Evolutionary conservation across 1,140 invertebrate species (phyloP).

Genomic region (Drosophila watanabei): DNA sequence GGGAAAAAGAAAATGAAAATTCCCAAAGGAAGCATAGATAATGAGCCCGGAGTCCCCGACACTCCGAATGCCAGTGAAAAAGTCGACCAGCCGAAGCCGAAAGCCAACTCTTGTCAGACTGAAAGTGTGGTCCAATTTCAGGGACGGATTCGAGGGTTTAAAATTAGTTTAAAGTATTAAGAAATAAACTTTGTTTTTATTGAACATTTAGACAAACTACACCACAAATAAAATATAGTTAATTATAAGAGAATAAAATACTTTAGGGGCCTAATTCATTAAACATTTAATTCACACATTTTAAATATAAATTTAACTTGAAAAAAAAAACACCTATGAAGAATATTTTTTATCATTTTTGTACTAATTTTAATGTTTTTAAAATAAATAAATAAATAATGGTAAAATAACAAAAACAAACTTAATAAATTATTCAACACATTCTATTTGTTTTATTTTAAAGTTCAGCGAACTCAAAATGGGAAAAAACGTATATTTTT

Average conservation of each 20-base stretch:
- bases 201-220: not conserved
- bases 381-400: too few relatives aligned
- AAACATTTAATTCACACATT: not conserved
- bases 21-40: constrained; percentile 84
- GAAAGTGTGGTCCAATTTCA: constrained; percentile 44
- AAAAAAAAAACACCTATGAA: too few relatives aligned
- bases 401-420: not conserved
- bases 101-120: constrained; percentile 25
- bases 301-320: not conserved
- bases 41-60: constrained; percentile 61
- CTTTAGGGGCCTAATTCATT: not conserved
- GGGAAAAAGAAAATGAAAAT: constrained; percentile 80
- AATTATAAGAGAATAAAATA: too few relatives aligned
- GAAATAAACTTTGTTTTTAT: not conserved
- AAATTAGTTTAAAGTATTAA: not conserved
- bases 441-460: not conserved
- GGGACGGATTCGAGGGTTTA: not conserved
- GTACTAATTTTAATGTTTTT: not conserved
- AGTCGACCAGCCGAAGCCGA: constrained; percentile 55
- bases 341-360: not conserved
- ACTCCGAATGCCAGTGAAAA: constrained; percentile 52
- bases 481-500: too few relatives aligned
- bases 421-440: not conserved
- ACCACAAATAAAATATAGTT: too few relatives aligned
- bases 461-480: not conserved